Percentiles rank a stretch among this genome's conserved stretches.
Evolutionary conservation across 2,113 vertebrate genomes (phyloP).

Genomic region (Gnathonemus longibarbis): DNA sequence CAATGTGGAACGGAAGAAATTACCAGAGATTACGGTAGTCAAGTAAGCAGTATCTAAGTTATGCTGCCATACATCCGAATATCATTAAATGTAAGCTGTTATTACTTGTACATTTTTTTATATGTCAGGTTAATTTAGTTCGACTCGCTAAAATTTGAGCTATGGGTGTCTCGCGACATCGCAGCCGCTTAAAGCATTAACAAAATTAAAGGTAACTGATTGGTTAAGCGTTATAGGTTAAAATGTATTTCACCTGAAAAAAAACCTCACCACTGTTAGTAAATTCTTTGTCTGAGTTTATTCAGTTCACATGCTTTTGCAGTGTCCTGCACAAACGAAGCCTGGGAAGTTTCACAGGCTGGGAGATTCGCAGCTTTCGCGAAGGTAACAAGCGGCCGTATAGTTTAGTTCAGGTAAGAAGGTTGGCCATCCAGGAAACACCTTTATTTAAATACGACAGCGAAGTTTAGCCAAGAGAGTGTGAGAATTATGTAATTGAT

Average conservation of each 20-base stretch:
- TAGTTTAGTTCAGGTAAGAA: constrained; percentile 2
- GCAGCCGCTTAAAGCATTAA: not conserved
- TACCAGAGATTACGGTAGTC: not conserved
- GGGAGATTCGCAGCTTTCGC: not conserved
- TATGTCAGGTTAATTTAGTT: not conserved
- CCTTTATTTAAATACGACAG: not conserved
- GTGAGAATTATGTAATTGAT: not conserved
- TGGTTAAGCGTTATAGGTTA: not conserved
- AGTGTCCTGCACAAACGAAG: not conserved
- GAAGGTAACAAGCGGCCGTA: not conserved
- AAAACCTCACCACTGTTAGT: not conserved
- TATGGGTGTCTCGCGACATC: not conserved
- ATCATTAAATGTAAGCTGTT: not conserved
- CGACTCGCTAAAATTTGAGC: constrained; percentile 8
- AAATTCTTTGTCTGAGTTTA: not conserved
- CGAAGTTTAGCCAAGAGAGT: not conserved
- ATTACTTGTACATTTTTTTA: not conserved
- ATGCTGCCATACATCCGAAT: not conserved
- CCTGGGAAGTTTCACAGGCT: not conserved
- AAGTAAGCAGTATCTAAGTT: constrained; percentile 14
- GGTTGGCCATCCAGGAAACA: not conserved
- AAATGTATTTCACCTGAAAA: not conserved
- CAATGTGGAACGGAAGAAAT: not conserved
- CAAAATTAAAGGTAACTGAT: not conserved
- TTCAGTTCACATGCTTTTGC: not conserved